A percentile compares a stretch with the other conserved stretches of the same genome.
Conservation (phyloP, 1,140 invertebrate species). For the Anastatus disparis region DNA sequence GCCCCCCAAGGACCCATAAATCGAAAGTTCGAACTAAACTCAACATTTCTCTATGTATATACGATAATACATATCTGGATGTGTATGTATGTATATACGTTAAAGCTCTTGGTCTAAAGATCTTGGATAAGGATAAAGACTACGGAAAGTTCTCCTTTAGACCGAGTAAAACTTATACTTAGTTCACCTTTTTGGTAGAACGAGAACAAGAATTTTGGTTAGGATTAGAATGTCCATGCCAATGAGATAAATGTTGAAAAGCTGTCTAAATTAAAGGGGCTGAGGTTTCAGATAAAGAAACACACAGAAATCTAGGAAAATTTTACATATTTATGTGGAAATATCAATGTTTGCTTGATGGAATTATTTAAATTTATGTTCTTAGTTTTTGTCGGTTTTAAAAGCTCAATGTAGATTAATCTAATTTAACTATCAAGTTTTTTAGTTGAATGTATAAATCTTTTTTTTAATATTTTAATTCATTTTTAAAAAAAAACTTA, state of each 20-base stretch:
- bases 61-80: constrained; percentile 28
- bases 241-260: constrained; percentile 27
- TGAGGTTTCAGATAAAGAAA: not conserved
- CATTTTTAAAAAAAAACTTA: too few species aligned
- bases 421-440: too few species aligned
- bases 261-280: not conserved
- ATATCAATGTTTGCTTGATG: too few species aligned
- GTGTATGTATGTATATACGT: too few species aligned
- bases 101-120: too few species aligned
- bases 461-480: too few species aligned
- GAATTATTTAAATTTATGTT: too few species aligned
- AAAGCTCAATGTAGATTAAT: too few species aligned
- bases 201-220: too few species aligned
- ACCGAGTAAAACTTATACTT: constrained; percentile 30
- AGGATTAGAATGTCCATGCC: constrained; percentile 13
- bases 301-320: too few species aligned
- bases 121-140: constrained; percentile 37
- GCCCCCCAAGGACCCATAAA: constrained; percentile 60
- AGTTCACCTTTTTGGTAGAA: constrained; percentile 15
- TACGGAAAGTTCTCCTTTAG: constrained; percentile 13
- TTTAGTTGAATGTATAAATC: too few species aligned
- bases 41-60: constrained; percentile 23
- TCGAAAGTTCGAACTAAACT: constrained; percentile 61
- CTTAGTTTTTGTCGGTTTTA: too few species aligned
- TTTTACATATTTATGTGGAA: constrained; percentile 11